phyloP scores from a whole-genome alignment of 2,113 vertebrate genomes.

The Bufo gargarizans region DNA sequence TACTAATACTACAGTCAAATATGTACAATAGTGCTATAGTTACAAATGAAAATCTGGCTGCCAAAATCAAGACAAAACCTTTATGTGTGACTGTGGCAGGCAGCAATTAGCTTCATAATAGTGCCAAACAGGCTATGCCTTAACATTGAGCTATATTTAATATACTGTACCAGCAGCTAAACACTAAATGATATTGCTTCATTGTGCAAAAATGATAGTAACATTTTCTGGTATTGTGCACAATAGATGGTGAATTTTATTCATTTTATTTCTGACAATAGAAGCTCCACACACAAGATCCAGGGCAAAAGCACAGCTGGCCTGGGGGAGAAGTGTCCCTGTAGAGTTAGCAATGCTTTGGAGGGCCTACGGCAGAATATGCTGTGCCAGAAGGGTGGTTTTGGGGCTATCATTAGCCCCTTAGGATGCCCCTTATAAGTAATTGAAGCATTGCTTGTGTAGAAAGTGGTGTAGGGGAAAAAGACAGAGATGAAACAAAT shows the following conservation, averaged over 20 bases:
- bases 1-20: constrained; percentile 17
- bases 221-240: constrained; percentile 19
- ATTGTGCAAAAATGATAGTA: constrained; percentile 39
- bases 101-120: background rate
- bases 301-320: constrained; percentile 62
- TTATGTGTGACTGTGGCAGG: background rate
- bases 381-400: constrained; percentile 68
- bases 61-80: constrained; percentile 11
- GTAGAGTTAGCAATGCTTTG: constrained; percentile 65
- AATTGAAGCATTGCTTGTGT: constrained; percentile 65
- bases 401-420: constrained; percentile 65
- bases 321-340: constrained; percentile 67
- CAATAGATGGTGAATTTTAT: constrained; percentile 60
- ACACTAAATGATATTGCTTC: background rate
- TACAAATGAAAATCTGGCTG: background rate
- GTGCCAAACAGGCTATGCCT: background rate
- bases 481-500: constrained; percentile 72
- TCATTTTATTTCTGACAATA: constrained; percentile 58
- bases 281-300: constrained; percentile 63
- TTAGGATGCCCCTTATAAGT: constrained; percentile 70
- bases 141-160: background rate
- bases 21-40: constrained; percentile 6
- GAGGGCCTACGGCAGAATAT: constrained; percentile 68
- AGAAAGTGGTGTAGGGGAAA: constrained; percentile 68
- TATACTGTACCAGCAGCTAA: background rate